Percentiles rank a stretch among this genome's conserved stretches.
These are phyloP conservation scores for Hoplostethus mediterraneus DNA, from an alignment of 2,797 vertebrate genomes.

Conservation along the genomic window DNA sequence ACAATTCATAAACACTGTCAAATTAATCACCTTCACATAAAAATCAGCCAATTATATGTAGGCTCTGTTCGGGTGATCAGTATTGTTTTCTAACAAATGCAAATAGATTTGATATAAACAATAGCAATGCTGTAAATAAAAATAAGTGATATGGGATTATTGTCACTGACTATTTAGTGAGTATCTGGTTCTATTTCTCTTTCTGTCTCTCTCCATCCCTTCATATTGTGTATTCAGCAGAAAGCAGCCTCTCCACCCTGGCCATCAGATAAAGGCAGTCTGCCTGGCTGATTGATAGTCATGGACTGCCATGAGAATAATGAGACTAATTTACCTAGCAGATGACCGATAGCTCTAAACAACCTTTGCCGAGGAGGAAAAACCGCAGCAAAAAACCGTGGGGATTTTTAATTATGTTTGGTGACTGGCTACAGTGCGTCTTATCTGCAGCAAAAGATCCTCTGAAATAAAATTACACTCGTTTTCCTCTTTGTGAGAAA, in stretches of 20 bases:
- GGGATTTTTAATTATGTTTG: constrained; percentile 66
- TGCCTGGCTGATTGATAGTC: constrained; percentile 78
- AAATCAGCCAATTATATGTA: not conserved
- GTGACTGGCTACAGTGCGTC: constrained; percentile 20
- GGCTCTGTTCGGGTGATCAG: too few relatives aligned
- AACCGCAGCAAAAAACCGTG: constrained; percentile 47
- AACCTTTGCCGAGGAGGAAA: constrained; percentile 66
- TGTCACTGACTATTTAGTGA: too few relatives aligned
- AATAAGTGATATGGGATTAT: too few relatives aligned
- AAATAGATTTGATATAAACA: too few relatives aligned
- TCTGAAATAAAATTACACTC: not conserved
- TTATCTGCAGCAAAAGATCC: not conserved
- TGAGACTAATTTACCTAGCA: constrained; percentile 80
- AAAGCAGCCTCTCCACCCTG: constrained; percentile 9
- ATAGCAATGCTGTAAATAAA: too few relatives aligned
- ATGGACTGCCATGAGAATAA: constrained; percentile 78
- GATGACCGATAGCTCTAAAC: constrained; percentile 82
- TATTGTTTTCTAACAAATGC: too few relatives aligned
- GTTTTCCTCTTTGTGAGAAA: not conserved
- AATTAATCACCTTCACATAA: not conserved
- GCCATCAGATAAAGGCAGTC: constrained; percentile 79
- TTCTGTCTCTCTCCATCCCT: not conserved
- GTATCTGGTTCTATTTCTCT: too few relatives aligned
- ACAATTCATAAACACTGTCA: not conserved
- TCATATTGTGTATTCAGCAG: too few relatives aligned